These are phyloP conservation scores for Nannospalax galili DNA, from an alignment of 2,113 vertebrate genomes.

Conservation along the genomic window DNA sequence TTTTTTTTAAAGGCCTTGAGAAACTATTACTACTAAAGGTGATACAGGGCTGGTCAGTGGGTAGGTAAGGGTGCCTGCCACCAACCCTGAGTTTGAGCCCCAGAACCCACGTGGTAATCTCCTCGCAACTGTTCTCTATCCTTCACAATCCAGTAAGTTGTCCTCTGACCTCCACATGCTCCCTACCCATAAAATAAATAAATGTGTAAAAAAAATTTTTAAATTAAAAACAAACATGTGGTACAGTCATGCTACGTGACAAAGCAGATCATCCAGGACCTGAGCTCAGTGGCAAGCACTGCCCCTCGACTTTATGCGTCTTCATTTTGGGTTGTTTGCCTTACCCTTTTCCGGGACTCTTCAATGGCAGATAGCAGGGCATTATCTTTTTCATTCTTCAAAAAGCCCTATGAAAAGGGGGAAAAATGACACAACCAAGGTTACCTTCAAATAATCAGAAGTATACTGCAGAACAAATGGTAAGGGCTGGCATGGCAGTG, in stretches of 20 bases:
- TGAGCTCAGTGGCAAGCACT: not conserved
- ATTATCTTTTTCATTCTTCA: slow-evolving; percentile 99
- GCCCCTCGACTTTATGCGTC: not conserved
- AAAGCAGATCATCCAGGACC: not conserved
- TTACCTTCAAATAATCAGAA: slow-evolving; percentile 43
- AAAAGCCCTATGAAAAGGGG: slow-evolving; percentile 91
- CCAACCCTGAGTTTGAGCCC: not conserved
- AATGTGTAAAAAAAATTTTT: not conserved
- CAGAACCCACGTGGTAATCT: not conserved
- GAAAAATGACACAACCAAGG: slow-evolving; percentile 1
- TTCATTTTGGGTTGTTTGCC: slow-evolving; percentile 69
- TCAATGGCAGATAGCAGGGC: slow-evolving; percentile 97
- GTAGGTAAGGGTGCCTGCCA: not conserved
- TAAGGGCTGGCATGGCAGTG: not conserved
- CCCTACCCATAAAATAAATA: not conserved
- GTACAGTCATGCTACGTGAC: not conserved
- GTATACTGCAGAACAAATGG: not conserved
- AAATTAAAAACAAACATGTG: not conserved
- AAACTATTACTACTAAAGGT: slow-evolving; percentile 50
- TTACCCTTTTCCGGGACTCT: slow-evolving; percentile 97
- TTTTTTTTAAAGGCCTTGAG: not conserved
- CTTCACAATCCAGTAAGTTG: not conserved
- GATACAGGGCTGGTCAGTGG: not conserved
- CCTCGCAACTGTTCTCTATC: no score
- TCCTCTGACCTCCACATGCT: not conserved